Conservation (phyloP, 1,140 invertebrate species). For the Drosophila virilis region DNA sequence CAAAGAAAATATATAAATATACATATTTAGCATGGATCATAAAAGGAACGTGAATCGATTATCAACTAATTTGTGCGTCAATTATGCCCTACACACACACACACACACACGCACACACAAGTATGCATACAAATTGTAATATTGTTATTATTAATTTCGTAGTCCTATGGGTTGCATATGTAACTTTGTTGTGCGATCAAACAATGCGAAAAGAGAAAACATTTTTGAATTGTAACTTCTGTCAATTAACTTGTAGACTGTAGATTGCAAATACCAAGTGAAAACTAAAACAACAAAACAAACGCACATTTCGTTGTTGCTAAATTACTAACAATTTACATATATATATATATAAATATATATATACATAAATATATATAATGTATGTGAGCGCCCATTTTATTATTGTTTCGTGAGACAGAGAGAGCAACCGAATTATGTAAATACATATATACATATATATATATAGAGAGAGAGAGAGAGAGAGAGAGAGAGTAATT, state of each 20-base stretch:
- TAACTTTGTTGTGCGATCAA: slow-evolving; percentile 56
- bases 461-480: too few relatives aligned
- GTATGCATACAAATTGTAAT: slow-evolving; percentile 19
- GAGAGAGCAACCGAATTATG: slow-evolving; percentile 29
- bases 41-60: slow-evolving; percentile 16
- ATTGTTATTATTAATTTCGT: slow-evolving; percentile 25
- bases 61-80: slow-evolving; percentile 42
- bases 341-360: background rate
- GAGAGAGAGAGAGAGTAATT: too few relatives aligned
- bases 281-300: slow-evolving; percentile 42
- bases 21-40: slow-evolving; percentile 19
- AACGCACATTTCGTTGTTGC: slow-evolving; percentile 52
- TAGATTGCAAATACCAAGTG: slow-evolving; percentile 68
- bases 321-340: slow-evolving; percentile 37
- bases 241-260: slow-evolving; percentile 84
- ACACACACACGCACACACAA: slow-evolving; percentile 5
- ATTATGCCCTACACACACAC: slow-evolving; percentile 25
- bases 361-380: slow-evolving; percentile 4
- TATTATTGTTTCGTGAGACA: slow-evolving; percentile 30
- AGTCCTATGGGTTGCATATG: slow-evolving; percentile 42
- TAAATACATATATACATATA: slow-evolving; percentile 14
- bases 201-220: slow-evolving; percentile 25
- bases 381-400: slow-evolving; percentile 13
- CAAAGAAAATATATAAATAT: slow-evolving; percentile 27
- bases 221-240: slow-evolving; percentile 83